A percentile compares a stretch with the other conserved stretches of the same genome.
Conservation (phyloP, 2,797 vertebrate genomes). For the Phalanger gymnotis region DNA sequence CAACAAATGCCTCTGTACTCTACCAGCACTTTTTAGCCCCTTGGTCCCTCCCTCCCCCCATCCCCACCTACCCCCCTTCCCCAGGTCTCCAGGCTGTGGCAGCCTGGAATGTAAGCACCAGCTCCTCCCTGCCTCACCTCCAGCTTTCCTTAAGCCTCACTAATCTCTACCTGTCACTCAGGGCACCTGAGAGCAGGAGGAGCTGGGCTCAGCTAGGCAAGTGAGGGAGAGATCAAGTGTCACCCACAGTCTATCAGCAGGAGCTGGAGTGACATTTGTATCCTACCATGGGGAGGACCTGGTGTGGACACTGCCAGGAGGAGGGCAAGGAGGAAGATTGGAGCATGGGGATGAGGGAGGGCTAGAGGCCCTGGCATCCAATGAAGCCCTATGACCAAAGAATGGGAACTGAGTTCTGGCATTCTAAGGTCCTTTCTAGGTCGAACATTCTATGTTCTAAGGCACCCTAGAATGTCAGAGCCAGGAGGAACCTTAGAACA, state of each 20-base stretch:
- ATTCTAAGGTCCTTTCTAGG: not conserved
- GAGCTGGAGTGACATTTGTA: not conserved
- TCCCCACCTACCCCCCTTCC: conserved; percentile 35
- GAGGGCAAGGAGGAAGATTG: not conserved
- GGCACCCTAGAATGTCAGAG: not conserved
- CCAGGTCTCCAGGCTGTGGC: conserved; percentile 11
- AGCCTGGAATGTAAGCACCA: conserved; percentile 62
- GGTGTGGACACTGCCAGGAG: not conserved
- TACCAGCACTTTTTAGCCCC: not conserved
- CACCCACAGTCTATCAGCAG: not conserved
- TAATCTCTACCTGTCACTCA: conserved; percentile 1
- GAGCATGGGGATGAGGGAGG: not conserved
- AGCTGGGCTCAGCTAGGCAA: not conserved
- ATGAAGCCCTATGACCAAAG: not conserved
- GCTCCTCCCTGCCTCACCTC: not conserved
- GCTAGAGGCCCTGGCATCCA: not conserved
- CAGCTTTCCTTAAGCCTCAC: not conserved
- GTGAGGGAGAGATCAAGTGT: not conserved
- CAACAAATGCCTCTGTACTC: not conserved
- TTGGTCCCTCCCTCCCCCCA: not conserved
- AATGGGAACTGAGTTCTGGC: not conserved
- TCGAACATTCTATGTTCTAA: not conserved
- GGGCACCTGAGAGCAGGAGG: not conserved
- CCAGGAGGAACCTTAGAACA: not conserved
- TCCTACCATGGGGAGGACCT: not conserved